phyloP scores from a whole-genome alignment of 2,888 invertebrate genomes.

The Diplolepis rosae region DNA sequence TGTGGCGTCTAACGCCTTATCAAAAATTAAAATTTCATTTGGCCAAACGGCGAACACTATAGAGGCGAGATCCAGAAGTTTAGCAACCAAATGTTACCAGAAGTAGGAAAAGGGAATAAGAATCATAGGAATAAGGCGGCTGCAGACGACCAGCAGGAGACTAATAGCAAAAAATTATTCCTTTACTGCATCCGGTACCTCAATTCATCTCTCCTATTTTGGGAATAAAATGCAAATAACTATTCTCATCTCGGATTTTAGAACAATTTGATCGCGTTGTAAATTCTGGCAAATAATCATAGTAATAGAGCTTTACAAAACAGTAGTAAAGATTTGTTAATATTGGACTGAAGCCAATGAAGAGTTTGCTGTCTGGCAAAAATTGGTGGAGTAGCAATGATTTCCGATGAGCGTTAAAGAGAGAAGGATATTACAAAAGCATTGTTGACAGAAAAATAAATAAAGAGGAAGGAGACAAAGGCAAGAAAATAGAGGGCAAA shows the following conservation, averaged over 20 bases:
- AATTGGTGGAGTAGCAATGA: neutral
- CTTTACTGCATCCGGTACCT: no score
- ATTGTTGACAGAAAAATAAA: neutral
- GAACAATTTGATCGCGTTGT: neutral
- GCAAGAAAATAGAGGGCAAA: no score
- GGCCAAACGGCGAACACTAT: slow-evolving; percentile 55
- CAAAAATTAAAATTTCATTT: slow-evolving; percentile 72
- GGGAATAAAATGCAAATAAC: neutral
- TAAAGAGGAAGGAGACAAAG: neutral
- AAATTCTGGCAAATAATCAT: neutral
- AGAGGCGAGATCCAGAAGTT: slow-evolving; percentile 37
- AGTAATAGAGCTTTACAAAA: neutral
- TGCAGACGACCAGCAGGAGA: slow-evolving; percentile 34
- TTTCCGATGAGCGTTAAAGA: neutral
- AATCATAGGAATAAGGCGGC: slow-evolving; percentile 28
- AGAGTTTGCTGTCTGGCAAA: neutral
- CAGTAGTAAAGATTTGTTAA: neutral
- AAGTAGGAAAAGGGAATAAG: slow-evolving; percentile 27
- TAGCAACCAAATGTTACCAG: slow-evolving; percentile 33
- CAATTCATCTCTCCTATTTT: neutral
- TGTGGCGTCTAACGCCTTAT: slow-evolving; percentile 60
- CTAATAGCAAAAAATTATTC: slow-evolving; percentile 60
- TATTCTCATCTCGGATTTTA: neutral
- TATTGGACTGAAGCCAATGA: neutral
- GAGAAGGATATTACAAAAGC: neutral